phyloP scores from a whole-genome alignment of 2,888 invertebrate genomes.

The Sminthurinus aureus region DNA sequence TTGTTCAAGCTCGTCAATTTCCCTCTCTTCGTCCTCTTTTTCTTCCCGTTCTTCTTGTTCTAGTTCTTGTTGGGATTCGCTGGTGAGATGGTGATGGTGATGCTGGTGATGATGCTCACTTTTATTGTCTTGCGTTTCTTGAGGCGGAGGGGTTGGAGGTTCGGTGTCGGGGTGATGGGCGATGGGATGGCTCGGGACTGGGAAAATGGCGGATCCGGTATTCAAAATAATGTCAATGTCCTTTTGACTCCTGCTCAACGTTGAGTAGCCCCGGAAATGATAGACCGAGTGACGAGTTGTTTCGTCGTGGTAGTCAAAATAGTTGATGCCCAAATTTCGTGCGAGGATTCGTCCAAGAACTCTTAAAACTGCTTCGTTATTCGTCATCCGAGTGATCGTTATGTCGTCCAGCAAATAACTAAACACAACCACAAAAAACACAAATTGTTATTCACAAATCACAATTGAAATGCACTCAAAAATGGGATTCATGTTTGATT shows the following conservation, averaged over 20 bases:
- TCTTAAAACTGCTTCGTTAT: constrained; percentile 38
- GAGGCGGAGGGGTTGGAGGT: no score
- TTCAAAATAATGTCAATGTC: not conserved
- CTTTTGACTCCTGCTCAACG: not conserved
- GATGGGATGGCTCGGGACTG: not conserved
- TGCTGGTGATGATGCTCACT: no score
- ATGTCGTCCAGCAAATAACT: constrained; percentile 46
- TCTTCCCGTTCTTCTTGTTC: not conserved
- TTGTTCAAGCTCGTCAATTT: not conserved
- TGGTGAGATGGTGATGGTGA: not conserved
- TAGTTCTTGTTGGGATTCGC: no score
- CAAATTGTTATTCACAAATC: not conserved
- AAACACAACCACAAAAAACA: not conserved
- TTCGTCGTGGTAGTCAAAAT: constrained; percentile 45
- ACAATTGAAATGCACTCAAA: not conserved
- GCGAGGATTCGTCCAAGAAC: constrained; percentile 37
- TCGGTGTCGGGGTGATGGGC: not conserved
- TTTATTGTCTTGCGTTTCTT: no score
- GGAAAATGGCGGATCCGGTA: not conserved
- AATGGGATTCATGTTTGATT: no score
- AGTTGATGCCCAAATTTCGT: constrained; percentile 41
- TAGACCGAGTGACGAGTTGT: constrained; percentile 29
- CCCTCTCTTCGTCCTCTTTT: not conserved
- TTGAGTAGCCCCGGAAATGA: constrained; percentile 33
- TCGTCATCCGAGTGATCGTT: constrained; percentile 38